Evolutionary conservation across 2,888 invertebrate species (phyloP).

Genomic region (Agrilus mali): DNA sequence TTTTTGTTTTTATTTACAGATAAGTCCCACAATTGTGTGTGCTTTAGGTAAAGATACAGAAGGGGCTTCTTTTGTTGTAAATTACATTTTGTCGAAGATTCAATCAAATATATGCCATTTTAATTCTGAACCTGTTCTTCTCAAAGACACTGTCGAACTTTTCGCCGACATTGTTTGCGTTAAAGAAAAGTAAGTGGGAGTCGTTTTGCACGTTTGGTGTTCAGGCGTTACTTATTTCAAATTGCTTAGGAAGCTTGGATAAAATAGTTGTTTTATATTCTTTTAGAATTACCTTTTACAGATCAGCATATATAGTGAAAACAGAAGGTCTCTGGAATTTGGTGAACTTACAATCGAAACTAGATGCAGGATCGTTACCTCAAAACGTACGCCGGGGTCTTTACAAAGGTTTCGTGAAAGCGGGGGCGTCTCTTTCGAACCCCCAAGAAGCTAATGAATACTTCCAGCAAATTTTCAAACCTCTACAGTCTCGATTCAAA

Average conservation of each 20-base stretch:
- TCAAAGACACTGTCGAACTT: slow-evolving; percentile 50
- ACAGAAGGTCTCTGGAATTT: slow-evolving; percentile 44
- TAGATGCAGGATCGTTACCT: slow-evolving; percentile 41
- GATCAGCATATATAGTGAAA: slow-evolving; percentile 42
- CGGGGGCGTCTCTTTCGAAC: slow-evolving; percentile 39
- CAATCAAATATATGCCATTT: slow-evolving; percentile 48
- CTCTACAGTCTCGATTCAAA: slow-evolving; percentile 41
- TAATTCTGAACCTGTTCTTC: slow-evolving; percentile 46
- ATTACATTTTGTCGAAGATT: slow-evolving; percentile 52
- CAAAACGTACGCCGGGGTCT: slow-evolving; percentile 50
- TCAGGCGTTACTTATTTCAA: slow-evolving; percentile 1
- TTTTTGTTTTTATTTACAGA: slow-evolving; percentile 27
- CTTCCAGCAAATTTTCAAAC: slow-evolving; percentile 34
- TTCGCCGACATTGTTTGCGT: slow-evolving; percentile 34
- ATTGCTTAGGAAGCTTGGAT: background rate
- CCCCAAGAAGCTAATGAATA: slow-evolving; percentile 23
- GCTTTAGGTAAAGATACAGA: slow-evolving; percentile 56
- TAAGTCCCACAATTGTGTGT: slow-evolving; percentile 46
- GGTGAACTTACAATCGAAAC: slow-evolving; percentile 38
- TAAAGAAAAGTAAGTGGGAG: slow-evolving; percentile 28
- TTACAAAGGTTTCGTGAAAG: slow-evolving; percentile 58
- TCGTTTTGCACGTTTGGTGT: background rate
- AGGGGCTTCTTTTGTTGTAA: slow-evolving; percentile 47
- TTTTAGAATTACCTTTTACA: slow-evolving; percentile 18
- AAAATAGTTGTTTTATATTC: background rate